phyloP scores from a whole-genome alignment of 2,113 vertebrate genomes.

The cat (Felis catus) region DNA sequence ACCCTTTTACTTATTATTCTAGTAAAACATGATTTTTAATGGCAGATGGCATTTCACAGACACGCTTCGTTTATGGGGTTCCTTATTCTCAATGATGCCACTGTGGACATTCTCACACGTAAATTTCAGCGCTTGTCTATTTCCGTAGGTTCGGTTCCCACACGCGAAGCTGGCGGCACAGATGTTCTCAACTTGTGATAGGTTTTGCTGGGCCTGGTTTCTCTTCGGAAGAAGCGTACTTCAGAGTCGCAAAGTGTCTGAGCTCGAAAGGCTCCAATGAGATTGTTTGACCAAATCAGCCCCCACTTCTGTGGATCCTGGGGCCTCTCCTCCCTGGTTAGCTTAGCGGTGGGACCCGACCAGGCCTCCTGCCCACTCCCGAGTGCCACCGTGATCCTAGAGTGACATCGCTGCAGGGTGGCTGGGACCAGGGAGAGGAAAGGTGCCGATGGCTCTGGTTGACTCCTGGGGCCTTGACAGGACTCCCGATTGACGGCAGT shows the following conservation, averaged over 20 bases:
- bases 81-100: no score
- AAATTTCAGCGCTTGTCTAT: neutral
- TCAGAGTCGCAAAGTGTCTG: neutral
- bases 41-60: neutral
- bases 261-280: neutral
- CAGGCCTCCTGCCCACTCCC: no score
- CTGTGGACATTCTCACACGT: fast-evolving
- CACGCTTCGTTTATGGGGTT: neutral
- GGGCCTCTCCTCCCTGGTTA: neutral
- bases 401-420: neutral
- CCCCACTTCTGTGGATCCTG: neutral
- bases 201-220: neutral
- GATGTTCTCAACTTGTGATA: neutral
- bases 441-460: neutral
- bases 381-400: neutral
- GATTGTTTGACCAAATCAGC: no score
- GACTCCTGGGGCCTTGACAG: neutral
- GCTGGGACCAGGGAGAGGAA: neutral
- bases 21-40: neutral
- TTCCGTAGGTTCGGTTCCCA: neutral
- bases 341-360: no score
- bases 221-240: neutral
- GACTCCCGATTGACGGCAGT: neutral
- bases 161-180: fast-evolving
- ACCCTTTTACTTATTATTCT: neutral